A percentile compares a stretch with the other conserved stretches of the same genome.
phyloP scores from a whole-genome alignment of 1,140 invertebrate genomes.

The Maniola jurtina region DNA sequence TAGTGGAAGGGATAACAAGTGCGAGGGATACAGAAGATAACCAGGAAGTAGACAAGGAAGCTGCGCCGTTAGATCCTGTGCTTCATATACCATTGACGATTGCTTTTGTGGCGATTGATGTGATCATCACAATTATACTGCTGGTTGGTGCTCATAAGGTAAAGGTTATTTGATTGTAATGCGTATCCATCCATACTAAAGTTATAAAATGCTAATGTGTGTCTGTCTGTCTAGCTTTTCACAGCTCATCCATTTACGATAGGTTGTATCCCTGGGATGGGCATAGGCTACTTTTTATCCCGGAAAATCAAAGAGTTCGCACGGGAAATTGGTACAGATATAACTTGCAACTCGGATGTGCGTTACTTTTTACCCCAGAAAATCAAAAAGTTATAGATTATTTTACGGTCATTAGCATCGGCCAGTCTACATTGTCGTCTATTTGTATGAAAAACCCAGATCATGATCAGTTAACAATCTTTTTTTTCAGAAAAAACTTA shows the following conservation, averaged over 20 bases:
- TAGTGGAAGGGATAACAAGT: constrained; percentile 36
- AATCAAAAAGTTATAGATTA: too few species aligned
- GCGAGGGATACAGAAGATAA: constrained; percentile 15
- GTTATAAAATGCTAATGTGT: too few species aligned
- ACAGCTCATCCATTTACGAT: too few species aligned
- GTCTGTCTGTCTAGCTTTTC: neutral
- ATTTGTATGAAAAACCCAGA: neutral
- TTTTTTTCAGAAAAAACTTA: constrained; percentile 46
- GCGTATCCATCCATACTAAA: too few species aligned
- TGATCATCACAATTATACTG: constrained; percentile 43
- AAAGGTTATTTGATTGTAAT: neutral
- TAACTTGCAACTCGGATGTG: too few species aligned
- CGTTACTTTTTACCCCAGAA: too few species aligned
- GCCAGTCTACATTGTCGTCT: too few species aligned
- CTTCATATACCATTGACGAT: constrained; percentile 41
- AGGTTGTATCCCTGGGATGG: too few species aligned
- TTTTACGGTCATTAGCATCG: too few species aligned
- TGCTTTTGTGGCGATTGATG: constrained; percentile 36
- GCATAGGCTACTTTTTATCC: too few species aligned
- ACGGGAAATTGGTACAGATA: too few species aligned
- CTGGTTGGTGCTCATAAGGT: constrained; percentile 50
- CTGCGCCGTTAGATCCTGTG: constrained; percentile 22
- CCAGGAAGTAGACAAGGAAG: constrained; percentile 3
- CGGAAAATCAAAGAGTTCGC: too few species aligned
- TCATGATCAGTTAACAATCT: constrained; percentile 3